phyloP scores from a whole-genome alignment of 2,113 vertebrate species.

The Notothenia rossii region DNA sequence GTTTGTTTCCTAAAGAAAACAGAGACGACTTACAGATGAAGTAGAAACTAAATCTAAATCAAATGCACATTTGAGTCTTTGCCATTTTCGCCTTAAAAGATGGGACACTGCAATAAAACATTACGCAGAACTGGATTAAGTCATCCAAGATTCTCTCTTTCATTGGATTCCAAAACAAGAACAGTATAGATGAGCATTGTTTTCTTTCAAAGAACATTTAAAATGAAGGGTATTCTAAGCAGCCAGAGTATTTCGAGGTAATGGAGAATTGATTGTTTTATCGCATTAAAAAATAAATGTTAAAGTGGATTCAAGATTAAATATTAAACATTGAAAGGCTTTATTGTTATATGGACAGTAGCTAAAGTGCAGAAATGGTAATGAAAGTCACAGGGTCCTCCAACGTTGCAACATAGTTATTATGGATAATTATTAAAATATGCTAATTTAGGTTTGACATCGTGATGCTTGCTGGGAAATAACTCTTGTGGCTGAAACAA shows the following conservation, averaged over 20 bases:
- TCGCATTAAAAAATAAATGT: background rate
- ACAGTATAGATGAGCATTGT: slow-evolving; percentile 1
- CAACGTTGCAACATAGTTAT: too few relatives aligned
- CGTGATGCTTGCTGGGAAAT: background rate
- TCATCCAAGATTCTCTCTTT: too few relatives aligned
- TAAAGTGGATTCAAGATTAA: too few relatives aligned
- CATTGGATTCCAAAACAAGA: slow-evolving; percentile 24
- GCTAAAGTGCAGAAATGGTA: too few relatives aligned
- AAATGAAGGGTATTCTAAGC: background rate
- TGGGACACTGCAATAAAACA: background rate
- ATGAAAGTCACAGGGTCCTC: too few relatives aligned
- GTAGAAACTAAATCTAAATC: background rate
- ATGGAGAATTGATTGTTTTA: background rate
- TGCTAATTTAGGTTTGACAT: background rate
- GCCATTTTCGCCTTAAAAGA: slow-evolving; percentile 6
- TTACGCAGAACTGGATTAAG: too few relatives aligned
- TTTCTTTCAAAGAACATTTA: slow-evolving; percentile 2
- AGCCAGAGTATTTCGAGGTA: background rate
- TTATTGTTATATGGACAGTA: too few relatives aligned
- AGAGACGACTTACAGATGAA: background rate
- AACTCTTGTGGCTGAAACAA: slow-evolving; percentile 1
- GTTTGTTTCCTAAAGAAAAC: background rate
- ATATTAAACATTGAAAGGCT: too few relatives aligned
- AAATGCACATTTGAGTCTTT: slow-evolving; percentile 14
- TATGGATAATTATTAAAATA: too few relatives aligned